A percentile compares a stretch with the other conserved stretches of the same genome.
Conservation (phyloP, 2,797 vertebrate genomes). For the Rhabdomys pumilio region DNA sequence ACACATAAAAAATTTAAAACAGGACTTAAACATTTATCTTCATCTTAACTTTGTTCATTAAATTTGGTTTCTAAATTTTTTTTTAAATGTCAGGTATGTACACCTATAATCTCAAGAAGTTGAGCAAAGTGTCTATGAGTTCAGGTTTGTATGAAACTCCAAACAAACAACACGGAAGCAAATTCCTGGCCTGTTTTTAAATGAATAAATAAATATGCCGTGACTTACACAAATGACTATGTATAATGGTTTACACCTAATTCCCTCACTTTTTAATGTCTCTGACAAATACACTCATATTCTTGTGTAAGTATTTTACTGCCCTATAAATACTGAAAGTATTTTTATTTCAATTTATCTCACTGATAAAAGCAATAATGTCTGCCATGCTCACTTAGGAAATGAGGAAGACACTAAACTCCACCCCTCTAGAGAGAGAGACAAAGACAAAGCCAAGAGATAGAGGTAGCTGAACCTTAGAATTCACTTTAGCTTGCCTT, state of each 20-base stretch:
- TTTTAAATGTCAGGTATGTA: background rate
- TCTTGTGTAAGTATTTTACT: background rate
- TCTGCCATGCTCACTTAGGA: background rate
- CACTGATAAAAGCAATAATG: background rate
- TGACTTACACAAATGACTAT: background rate
- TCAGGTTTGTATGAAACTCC: background rate
- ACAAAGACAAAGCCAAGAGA: background rate
- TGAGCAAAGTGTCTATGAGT: background rate
- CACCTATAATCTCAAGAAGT: background rate
- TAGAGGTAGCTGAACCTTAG: background rate
- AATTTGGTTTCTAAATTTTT: background rate
- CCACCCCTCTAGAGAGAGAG: background rate
- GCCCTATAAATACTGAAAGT: background rate
- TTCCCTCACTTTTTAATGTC: background rate
- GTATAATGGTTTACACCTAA: slow-evolving; percentile 27
- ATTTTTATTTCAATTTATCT: background rate
- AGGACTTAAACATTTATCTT: background rate
- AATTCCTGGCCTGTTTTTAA: slow-evolving; percentile 12
- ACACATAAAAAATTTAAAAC: background rate
- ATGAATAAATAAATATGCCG: slow-evolving; percentile 48
- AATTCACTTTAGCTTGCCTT: background rate
- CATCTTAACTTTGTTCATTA: slow-evolving; percentile 41
- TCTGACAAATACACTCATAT: background rate
- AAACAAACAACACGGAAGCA: background rate
- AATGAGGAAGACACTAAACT: slow-evolving; percentile 15